Conservation (phyloP, 2,113 vertebrate genomes). For the Microcebus jonahi region DNA sequence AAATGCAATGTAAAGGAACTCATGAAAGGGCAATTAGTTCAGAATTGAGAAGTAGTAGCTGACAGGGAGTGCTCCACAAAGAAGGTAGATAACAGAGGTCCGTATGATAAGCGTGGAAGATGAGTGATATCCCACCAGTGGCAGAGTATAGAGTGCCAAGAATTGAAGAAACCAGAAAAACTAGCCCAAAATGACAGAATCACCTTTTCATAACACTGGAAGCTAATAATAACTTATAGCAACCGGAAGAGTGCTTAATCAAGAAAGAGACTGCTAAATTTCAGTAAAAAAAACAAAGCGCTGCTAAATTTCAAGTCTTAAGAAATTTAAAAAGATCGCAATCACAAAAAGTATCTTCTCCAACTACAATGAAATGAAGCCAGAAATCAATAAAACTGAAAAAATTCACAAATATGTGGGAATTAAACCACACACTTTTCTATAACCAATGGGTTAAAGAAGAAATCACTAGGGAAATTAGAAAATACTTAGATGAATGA, state of each 20-base stretch:
- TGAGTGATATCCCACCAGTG: background rate
- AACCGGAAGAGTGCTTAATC: background rate
- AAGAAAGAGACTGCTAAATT: background rate
- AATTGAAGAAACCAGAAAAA: background rate
- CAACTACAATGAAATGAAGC: background rate
- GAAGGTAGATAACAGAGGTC: background rate
- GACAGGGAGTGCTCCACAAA: background rate
- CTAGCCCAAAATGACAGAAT: background rate
- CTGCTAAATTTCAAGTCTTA: background rate
- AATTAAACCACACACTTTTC: background rate
- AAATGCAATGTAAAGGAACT: background rate
- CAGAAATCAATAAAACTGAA: background rate
- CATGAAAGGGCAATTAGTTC: background rate
- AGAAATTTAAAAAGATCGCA: background rate
- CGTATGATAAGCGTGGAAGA: background rate
- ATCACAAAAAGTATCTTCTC: background rate
- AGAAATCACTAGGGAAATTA: conserved; percentile 7
- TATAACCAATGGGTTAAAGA: background rate
- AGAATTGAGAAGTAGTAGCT: background rate
- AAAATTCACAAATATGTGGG: background rate
- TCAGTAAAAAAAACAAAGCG: background rate
- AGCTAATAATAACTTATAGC: background rate
- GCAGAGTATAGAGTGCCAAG: background rate
- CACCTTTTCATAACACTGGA: background rate
- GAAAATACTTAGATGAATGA: conserved; percentile 18